Evolutionary conservation across 2,113 vertebrate genomes (phyloP).

Genomic region (Aleadryas rufinucha): DNA sequence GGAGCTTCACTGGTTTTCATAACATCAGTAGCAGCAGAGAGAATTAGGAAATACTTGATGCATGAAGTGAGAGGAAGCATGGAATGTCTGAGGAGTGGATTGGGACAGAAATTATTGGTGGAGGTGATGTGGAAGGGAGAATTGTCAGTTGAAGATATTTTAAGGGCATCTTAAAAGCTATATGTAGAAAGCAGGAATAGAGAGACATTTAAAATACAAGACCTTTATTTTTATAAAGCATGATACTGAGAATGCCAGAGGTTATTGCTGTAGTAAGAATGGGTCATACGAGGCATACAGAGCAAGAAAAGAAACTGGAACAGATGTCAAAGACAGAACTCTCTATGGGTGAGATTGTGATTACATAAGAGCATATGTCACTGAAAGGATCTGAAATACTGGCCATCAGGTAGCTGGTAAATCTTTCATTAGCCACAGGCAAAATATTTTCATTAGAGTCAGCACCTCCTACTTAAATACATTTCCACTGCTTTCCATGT

Average conservation of each 20-base stretch:
- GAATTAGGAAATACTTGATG: background rate
- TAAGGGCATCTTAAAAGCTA: background rate
- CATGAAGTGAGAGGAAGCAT: background rate
- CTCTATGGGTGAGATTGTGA: background rate
- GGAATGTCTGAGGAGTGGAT: background rate
- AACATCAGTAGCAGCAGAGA: background rate
- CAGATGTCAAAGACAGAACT: background rate
- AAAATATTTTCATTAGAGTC: background rate
- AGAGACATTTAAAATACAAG: background rate
- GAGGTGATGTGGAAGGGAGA: background rate
- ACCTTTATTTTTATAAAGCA: background rate
- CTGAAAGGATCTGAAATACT: background rate
- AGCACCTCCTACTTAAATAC: background rate
- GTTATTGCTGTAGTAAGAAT: background rate
- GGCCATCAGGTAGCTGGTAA: background rate
- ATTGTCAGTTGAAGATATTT: background rate
- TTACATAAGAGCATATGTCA: accelerated
- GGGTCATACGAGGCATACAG: accelerated
- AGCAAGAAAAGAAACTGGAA: background rate
- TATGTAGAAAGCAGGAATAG: background rate
- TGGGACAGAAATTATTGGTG: background rate
- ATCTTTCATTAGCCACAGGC: background rate
- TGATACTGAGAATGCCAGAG: background rate
- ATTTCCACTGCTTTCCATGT: background rate
- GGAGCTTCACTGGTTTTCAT: background rate